Evolutionary conservation across 2,888 invertebrate species (phyloP).

Genomic region (Drosophila mimica): DNA sequence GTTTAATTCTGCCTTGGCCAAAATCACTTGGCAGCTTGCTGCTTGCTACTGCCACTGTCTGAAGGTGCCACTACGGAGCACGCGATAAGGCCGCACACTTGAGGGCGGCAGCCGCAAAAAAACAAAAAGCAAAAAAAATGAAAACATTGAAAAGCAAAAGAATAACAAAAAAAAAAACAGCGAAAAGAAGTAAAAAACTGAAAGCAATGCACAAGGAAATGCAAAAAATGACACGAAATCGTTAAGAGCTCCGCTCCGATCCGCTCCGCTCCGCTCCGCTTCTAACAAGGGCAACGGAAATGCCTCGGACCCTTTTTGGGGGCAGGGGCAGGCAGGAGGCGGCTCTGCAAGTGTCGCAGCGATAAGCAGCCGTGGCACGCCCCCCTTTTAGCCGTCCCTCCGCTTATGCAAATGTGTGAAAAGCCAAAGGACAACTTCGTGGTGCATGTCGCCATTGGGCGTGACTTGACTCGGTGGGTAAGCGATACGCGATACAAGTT

Average conservation of each 20-base stretch:
- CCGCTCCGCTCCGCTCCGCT: constrained; percentile 35
- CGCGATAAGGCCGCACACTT: constrained; percentile 76
- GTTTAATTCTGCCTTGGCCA: constrained; percentile 58
- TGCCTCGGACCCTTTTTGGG: constrained; percentile 44
- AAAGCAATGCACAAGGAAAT: constrained; percentile 75
- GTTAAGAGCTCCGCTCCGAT: constrained; percentile 65
- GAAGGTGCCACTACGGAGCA: constrained; percentile 73
- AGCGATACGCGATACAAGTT: constrained; percentile 39
- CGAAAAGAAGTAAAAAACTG: constrained; percentile 43
- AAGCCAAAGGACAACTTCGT: constrained; percentile 65
- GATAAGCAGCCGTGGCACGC: constrained; percentile 68
- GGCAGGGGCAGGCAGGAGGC: constrained; percentile 8
- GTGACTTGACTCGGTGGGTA: constrained; percentile 45
- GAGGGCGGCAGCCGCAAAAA: constrained; percentile 59
- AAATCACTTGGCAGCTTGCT: constrained; percentile 58
- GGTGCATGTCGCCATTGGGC: constrained; percentile 21
- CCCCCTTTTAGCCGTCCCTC: constrained; percentile 26
- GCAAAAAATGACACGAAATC: constrained; percentile 80
- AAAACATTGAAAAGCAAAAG: background rate
- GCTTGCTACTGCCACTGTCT: constrained; percentile 40
- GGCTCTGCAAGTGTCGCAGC: constrained; percentile 39
- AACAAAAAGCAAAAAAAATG: constrained; percentile 11
- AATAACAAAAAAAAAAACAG: constrained; percentile 8
- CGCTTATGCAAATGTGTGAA: constrained; percentile 75
- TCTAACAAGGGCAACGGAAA: constrained; percentile 79